Evolutionary conservation across 2,113 vertebrate genomes (phyloP).

Genomic region (Macaca nemestrina): DNA sequence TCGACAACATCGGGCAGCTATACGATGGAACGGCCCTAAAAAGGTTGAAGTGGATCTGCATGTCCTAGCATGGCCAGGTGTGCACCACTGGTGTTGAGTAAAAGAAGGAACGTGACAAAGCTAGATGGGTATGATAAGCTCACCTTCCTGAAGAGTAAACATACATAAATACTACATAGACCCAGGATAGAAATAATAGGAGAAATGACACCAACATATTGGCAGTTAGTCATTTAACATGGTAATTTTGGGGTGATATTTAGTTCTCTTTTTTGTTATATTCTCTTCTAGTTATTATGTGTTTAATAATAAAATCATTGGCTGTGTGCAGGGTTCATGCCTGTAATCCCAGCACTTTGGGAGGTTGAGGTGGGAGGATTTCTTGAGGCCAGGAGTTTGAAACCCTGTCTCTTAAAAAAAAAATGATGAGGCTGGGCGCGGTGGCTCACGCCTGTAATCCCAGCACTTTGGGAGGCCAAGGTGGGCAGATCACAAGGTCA

Average conservation of each 20-base stretch:
- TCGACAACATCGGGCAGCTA: rapidly evolving
- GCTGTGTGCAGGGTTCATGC: too few species aligned
- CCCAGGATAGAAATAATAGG: neutral
- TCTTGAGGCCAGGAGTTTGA: too few species aligned
- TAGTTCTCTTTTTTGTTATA: neutral
- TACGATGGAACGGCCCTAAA: neutral
- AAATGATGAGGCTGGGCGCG: too few species aligned
- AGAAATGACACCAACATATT: neutral
- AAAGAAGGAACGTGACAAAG: neutral
- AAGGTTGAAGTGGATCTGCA: rapidly evolving
- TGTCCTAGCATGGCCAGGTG: neutral
- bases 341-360: too few species aligned
- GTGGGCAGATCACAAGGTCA: too few species aligned
- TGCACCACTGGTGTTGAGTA: rapidly evolving
- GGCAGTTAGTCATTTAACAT: neutral
- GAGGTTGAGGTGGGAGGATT: too few species aligned
- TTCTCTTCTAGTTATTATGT: neutral
- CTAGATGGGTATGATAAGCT: rapidly evolving
- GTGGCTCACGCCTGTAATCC: too few species aligned
- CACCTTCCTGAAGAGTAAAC: neutral
- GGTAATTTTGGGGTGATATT: neutral
- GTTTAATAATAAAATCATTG: neutral
- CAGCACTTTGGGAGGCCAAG: too few species aligned
- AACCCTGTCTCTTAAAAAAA: too few species aligned
- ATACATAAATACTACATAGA: neutral